Evolutionary conservation across 2,888 invertebrate genomes (phyloP).

Genomic region (Mantis religiosa): DNA sequence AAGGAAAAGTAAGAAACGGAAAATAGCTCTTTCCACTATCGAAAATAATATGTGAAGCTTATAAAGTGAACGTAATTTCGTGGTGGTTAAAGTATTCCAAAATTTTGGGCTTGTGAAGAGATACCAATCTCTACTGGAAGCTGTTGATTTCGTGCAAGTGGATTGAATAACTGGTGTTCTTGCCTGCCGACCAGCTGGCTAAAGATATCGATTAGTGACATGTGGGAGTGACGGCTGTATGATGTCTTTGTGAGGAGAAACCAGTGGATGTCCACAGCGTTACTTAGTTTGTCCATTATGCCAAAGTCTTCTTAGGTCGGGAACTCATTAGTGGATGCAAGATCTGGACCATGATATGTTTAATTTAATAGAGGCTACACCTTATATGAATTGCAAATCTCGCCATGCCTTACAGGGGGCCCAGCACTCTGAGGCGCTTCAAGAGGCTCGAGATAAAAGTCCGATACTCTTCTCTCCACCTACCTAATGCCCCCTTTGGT

Average conservation of each 20-base stretch:
- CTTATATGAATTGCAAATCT: constrained; percentile 21
- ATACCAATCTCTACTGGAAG: background rate
- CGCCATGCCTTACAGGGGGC: background rate
- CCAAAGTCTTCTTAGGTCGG: background rate
- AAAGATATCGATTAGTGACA: background rate
- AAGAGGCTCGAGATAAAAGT: background rate
- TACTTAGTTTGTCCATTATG: constrained; percentile 4
- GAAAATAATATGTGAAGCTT: too few species aligned
- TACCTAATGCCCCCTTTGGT: background rate
- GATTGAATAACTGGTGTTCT: background rate
- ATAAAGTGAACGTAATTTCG: too few species aligned
- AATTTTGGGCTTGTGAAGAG: too few species aligned
- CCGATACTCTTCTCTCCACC: background rate
- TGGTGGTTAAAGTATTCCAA: too few species aligned
- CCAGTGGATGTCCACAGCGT: background rate
- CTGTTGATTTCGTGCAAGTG: background rate
- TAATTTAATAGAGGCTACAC: constrained; percentile 21
- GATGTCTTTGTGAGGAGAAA: background rate
- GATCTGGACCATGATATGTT: constrained; percentile 16
- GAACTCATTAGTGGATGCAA: constrained; percentile 7
- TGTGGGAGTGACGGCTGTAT: background rate
- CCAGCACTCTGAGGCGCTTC: background rate
- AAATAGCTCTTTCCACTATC: too few species aligned
- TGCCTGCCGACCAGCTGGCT: background rate
- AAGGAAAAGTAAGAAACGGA: too few species aligned